These are phyloP conservation scores for Acanthornis magna DNA, from an alignment of 2,797 vertebrate genomes.

Conservation along the genomic window DNA sequence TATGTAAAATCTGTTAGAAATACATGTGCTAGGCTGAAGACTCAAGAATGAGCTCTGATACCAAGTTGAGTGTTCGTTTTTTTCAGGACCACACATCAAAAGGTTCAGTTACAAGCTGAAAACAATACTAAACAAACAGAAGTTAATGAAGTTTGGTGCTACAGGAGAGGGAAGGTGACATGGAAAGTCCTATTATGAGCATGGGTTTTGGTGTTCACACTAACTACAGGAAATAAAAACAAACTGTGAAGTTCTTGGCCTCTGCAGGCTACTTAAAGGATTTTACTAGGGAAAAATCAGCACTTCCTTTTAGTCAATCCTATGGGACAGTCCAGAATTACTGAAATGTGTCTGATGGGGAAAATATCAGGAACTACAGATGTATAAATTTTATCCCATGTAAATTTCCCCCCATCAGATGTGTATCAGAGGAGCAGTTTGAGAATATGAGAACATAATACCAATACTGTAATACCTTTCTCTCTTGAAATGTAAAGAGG, in stretches of 20 bases:
- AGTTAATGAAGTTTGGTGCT: neutral
- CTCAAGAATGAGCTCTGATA: neutral
- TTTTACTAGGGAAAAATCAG: neutral
- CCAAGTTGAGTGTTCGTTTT: neutral
- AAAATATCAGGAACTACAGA: neutral
- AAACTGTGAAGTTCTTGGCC: neutral
- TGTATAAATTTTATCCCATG: neutral
- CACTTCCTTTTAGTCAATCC: neutral
- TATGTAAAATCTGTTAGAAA: neutral
- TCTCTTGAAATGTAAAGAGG: neutral
- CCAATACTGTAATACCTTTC: neutral
- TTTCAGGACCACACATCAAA: neutral
- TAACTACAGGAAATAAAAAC: neutral
- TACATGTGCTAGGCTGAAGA: neutral
- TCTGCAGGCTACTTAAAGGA: neutral
- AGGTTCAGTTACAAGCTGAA: neutral
- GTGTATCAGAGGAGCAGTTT: neutral
- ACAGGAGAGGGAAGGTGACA: neutral
- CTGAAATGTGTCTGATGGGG: neutral
- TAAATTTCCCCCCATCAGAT: neutral
- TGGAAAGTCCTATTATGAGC: neutral
- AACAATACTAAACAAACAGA: neutral
- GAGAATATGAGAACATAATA: neutral
- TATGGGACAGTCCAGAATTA: neutral
- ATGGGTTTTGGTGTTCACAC: accelerated